Base-by-base conservation (phyloP, 2,797 vertebrate genomes). In the Phalloptychus januarius region DNA sequence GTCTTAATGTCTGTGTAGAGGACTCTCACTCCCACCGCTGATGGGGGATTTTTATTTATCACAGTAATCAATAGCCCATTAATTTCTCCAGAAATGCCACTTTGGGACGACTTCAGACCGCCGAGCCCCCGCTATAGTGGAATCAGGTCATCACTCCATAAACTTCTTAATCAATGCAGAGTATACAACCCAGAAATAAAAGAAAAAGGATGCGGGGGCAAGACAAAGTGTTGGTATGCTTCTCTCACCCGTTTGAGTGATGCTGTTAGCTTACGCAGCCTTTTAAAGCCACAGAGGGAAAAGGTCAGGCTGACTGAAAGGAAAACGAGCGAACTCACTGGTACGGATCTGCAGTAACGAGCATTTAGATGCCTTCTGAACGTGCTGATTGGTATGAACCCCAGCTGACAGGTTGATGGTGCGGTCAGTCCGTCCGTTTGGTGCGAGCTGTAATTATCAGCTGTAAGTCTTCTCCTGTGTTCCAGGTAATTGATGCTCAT, bases 401-500 rank as follows among this genome's bases (percentile, higher is more conserved):
- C 87, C 88, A 79, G 85, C 83, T 88, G 93, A 93, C 90, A 91
- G 86, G 81, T 54, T 75, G 78, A 76, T 92, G 87, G 90, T 81
- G 73, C 78, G 85, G 85, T 86, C 85, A 71, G 86, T 92, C 88
- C 78, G 88, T 87, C 89, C 61, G 18, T 93, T 73, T 50, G 95
- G 89, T 89, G 89, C 81, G 86, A 94, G 86, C 92, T 92, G 94
- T 92, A 95, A 96, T 96, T 96, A 96, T 94, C 84, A 83, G 52
- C 94, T 91, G 87, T 84, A 93, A 82, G 87, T 95, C 80, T 85
- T 93, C 91, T 90, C 86, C 82, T 77, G 74, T 81, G 89, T 94
- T 90, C 91, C 87, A 91, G 92, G 94, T 94, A 94, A 95, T 93
- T 95, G 90, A 96, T 95, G 94, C 85, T 94, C 95, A 96, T 96